Evolutionary conservation across 1,140 invertebrate genomes (phyloP).

Genomic region (Batillaria attramentaria): DNA sequence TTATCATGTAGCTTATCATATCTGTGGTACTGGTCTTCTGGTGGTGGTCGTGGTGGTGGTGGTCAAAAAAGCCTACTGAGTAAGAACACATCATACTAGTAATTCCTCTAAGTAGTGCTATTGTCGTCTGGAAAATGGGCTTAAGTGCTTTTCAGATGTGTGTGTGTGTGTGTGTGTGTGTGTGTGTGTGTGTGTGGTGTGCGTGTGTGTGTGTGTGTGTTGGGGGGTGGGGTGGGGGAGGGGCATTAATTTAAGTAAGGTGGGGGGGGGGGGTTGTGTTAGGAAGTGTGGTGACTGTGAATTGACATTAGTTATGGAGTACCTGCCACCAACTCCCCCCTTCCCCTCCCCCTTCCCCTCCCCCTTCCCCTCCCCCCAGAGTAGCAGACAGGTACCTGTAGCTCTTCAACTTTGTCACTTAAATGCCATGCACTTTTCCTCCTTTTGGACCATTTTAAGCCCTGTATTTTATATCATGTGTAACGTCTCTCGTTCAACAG

Average conservation of each 20-base stretch:
- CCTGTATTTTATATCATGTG: background rate
- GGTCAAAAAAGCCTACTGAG: background rate
- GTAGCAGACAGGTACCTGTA: background rate
- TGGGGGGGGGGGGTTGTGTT: too few species aligned
- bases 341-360: too few species aligned
- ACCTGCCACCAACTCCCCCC: too few species aligned
- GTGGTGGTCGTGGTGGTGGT: background rate
- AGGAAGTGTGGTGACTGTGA: too few species aligned
- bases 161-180: too few species aligned
- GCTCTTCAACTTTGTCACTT: background rate
- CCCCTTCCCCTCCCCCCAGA: too few species aligned
- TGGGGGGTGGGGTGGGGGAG: too few species aligned
- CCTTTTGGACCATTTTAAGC: background rate
- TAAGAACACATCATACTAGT: background rate
- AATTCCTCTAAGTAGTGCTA: background rate
- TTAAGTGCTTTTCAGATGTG: background rate
- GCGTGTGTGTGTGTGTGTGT: too few species aligned
- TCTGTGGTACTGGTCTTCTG: background rate
- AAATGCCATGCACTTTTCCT: background rate
- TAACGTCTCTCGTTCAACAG: constrained; percentile 10
- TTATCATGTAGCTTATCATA: background rate
- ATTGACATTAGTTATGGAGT: too few species aligned
- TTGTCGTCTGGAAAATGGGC: background rate
- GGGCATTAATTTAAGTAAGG: too few species aligned
- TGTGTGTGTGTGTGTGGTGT: too few species aligned